Evolutionary conservation across 2,888 invertebrate species (phyloP).

Genomic region (Elmis aenea): DNA sequence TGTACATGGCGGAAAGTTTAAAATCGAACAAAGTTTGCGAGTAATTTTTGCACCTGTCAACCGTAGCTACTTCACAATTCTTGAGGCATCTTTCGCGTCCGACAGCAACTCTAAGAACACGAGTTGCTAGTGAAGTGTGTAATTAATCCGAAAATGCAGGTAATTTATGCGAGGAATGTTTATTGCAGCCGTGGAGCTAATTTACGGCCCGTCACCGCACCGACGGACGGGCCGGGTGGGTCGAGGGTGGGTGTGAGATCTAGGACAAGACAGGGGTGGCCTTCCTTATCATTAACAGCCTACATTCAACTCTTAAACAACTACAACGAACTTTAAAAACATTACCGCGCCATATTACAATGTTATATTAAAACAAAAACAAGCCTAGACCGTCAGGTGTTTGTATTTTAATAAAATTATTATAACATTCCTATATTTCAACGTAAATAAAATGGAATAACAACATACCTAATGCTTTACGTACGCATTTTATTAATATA

Average conservation of each 20-base stretch:
- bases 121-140: conserved; percentile 47
- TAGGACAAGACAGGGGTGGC: conserved; percentile 13
- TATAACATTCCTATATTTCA: too few species aligned
- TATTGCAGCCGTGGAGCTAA: conserved; percentile 47
- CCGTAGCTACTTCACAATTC: conserved; percentile 17
- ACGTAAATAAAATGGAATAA: too few species aligned
- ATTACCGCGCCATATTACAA: too few species aligned
- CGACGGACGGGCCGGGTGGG: conserved; percentile 34
- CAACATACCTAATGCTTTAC: too few species aligned
- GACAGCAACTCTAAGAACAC: conserved; percentile 27
- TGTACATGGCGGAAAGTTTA: neutral
- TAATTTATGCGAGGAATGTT: conserved; percentile 50
- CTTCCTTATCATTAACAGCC: too few species aligned
- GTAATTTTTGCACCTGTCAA: neutral
- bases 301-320: too few species aligned
- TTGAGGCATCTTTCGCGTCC: conserved; percentile 20
- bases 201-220: conserved; percentile 47
- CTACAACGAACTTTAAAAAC: too few species aligned
- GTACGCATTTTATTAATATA: too few species aligned
- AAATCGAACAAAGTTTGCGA: neutral
- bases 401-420: too few species aligned
- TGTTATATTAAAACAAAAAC: too few species aligned
- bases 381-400: too few species aligned
- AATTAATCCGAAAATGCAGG: conserved; percentile 50
- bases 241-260: conserved; percentile 17